A percentile compares a stretch with the other conserved stretches of the same genome.
These are phyloP conservation scores for Dermatemys mawii DNA, from an alignment of 2,113 vertebrate species.

Conservation along the genomic window DNA sequence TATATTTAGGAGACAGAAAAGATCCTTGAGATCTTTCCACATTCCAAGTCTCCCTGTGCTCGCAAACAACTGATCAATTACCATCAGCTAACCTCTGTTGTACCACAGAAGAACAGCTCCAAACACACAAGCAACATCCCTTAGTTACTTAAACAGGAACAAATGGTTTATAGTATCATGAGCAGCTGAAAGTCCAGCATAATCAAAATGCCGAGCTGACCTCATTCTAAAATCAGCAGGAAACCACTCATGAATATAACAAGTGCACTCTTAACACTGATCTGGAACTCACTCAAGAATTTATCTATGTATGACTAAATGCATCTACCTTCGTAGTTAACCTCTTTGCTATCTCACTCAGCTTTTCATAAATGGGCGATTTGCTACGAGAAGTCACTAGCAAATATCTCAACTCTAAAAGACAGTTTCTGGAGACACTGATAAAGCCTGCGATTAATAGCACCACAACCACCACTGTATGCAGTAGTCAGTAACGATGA, in stretches of 20 bases:
- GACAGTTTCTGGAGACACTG: neutral
- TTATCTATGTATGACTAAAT: neutral
- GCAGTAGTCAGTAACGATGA: neutral
- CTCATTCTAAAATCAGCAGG: neutral
- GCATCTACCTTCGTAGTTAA: neutral
- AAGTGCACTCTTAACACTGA: neutral
- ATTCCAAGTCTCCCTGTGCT: neutral
- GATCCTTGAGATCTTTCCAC: neutral
- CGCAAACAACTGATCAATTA: neutral
- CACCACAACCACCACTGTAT: neutral
- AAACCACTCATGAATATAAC: neutral
- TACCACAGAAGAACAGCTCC: neutral
- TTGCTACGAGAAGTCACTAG: neutral
- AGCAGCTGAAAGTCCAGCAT: neutral
- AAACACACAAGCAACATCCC: neutral
- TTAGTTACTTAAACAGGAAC: neutral
- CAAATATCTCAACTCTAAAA: neutral
- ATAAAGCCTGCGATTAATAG: neutral
- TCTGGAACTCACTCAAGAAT: neutral
- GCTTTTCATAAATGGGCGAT: neutral
- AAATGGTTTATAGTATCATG: neutral
- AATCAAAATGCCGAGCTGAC: neutral
- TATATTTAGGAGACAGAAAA: accelerated
- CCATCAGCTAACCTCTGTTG: neutral
- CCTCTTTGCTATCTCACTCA: neutral